Evolutionary conservation across 1,140 invertebrate genomes (phyloP).

Genomic region (Orius insidiosus): DNA sequence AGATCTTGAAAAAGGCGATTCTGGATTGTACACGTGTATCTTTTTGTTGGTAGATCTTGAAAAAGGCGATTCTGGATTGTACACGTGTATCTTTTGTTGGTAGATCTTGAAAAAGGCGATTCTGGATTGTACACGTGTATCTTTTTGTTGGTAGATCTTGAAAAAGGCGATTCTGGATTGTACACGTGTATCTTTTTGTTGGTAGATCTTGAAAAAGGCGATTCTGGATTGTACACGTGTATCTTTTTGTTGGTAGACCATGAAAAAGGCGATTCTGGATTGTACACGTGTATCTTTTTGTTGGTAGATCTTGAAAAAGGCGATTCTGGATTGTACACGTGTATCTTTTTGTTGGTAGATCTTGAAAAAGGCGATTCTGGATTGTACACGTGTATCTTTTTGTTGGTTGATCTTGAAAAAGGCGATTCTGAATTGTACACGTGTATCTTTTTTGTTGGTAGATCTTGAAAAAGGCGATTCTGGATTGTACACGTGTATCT

Average conservation of each 20-base stretch:
- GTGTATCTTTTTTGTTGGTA: constrained; percentile 32
- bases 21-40: constrained; percentile 64
- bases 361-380: too few species aligned
- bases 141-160: not conserved
- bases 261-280: too few species aligned
- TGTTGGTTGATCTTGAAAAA: constrained; percentile 54
- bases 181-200: too few species aligned
- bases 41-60: constrained; percentile 66
- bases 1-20: constrained; percentile 56
- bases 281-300: too few species aligned
- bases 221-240: constrained; percentile 64
- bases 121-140: constrained; percentile 63
- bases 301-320: constrained; percentile 52
- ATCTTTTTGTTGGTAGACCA: constrained; percentile 19
- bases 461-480: too few species aligned
- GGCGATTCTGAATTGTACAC: constrained; percentile 61
- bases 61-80: constrained; percentile 49
- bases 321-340: constrained; percentile 63
- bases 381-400: too few species aligned
- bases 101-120: constrained; percentile 54
- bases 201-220: constrained; percentile 53
- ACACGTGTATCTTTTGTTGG: constrained; percentile 65
- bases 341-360: constrained; percentile 27
- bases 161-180: too few species aligned
- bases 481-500: too few species aligned